Conservation (phyloP, 2,797 vertebrate genomes). For the Sciurus vulgaris region DNA sequence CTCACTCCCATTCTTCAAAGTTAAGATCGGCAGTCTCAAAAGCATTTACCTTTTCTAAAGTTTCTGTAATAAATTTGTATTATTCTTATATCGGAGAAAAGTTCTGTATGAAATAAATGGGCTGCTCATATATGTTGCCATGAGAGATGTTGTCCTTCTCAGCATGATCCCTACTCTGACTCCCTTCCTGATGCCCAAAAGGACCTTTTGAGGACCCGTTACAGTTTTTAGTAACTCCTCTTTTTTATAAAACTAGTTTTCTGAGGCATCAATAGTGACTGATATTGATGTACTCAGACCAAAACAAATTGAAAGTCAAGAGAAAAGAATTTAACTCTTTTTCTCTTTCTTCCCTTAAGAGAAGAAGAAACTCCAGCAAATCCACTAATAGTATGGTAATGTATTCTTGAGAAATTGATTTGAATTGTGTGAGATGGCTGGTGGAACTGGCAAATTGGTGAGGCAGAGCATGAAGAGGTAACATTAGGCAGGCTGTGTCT, state of each 20-base stretch:
- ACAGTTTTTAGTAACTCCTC: slow-evolving; percentile 38
- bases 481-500: background rate
- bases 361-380: background rate
- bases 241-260: slow-evolving; percentile 48
- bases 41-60: slow-evolving; percentile 49
- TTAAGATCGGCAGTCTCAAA: slow-evolving; percentile 23
- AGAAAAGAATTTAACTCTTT: background rate
- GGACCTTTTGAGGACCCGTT: background rate
- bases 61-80: slow-evolving; percentile 36
- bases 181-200: background rate
- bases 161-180: background rate
- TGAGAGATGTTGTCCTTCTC: slow-evolving; percentile 10
- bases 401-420: slow-evolving; percentile 55
- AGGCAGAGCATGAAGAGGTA: background rate
- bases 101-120: slow-evolving; percentile 27
- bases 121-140: background rate
- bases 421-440: slow-evolving; percentile 14
- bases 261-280: background rate
- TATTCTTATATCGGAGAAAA: slow-evolving; percentile 43
- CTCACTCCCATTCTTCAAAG: slow-evolving; percentile 59
- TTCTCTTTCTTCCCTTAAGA: background rate
- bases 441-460: background rate
- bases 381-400: background rate
- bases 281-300: background rate
- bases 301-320: slow-evolving; percentile 45